A percentile compares a stretch with the other conserved stretches of the same genome.
phyloP scores from a whole-genome alignment of 2,888 invertebrate genomes.

The Nephrocerus scutellatus region DNA sequence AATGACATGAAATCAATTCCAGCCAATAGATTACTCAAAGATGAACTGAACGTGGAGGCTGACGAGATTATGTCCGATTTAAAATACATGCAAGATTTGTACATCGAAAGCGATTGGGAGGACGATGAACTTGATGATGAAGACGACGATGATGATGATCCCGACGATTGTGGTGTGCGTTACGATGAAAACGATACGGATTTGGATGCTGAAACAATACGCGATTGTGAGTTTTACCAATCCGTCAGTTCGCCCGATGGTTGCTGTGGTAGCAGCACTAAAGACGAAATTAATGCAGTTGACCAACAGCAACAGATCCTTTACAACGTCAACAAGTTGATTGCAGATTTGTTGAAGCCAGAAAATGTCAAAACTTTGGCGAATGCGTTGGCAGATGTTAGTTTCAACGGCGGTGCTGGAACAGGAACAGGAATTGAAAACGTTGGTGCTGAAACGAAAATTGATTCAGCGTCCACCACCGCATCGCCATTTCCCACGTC shows the following conservation, averaged over 20 bases:
- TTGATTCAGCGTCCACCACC: constrained; percentile 16
- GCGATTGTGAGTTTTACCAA: constrained; percentile 25
- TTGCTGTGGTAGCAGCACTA: not conserved
- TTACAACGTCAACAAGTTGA: constrained; percentile 35
- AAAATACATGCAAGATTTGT: constrained; percentile 39
- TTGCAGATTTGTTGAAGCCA: constrained; percentile 35
- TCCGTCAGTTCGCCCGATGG: constrained; percentile 6
- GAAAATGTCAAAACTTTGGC: constrained; percentile 32
- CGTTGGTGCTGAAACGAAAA: constrained; percentile 7
- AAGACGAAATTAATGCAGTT: constrained; percentile 18
- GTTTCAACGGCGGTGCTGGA: constrained; percentile 12
- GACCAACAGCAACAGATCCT: constrained; percentile 26
- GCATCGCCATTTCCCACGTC: too few species aligned
- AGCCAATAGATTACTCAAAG: constrained; percentile 35
- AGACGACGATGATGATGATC: constrained; percentile 13
- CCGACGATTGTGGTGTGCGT: constrained; percentile 6
- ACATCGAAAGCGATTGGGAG: constrained; percentile 27
- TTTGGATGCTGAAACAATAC: constrained; percentile 24
- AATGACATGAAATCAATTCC: constrained; percentile 35
- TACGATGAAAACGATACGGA: constrained; percentile 21
- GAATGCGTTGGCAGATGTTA: constrained; percentile 22
- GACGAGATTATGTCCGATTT: constrained; percentile 42
- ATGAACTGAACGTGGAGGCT: constrained; percentile 36
- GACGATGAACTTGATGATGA: constrained; percentile 14
- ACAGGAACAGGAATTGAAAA: constrained; percentile 17